Base-by-base conservation (phyloP, 2,113 vertebrate genomes). In the Lepus timidus region DNA sequence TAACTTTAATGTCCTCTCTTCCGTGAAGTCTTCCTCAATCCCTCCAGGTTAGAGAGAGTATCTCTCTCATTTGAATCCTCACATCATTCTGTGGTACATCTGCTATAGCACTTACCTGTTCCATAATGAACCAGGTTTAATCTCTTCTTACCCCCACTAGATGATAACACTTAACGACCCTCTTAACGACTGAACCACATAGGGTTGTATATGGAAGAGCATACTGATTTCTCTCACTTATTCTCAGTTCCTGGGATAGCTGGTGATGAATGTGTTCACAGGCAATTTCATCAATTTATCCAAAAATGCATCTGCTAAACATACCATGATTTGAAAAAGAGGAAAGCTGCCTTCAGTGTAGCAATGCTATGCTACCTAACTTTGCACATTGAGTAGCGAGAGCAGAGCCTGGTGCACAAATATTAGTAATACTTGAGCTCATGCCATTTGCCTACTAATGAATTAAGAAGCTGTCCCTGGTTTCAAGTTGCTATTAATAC, bases 231-330 rank as follows among this genome's bases (percentile, higher is more conserved):
- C 51, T 76, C 70, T 68, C 33, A 68, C 23, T 61, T 31, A 39
- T 75, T 89, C 71, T 36, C 19, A 78, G 71, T 31, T 76, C 11
- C 62, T 25, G 17, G 62, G 44, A 39, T 51, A 67, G n/a, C 27
- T 19, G 62, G 22, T 61, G 23, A 71, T 51, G 36, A 84, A 68
- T 36, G 14, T 68, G 62, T 51, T 62, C 44, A 93, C 27, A 39
- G 52, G 39, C n/a, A 62, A 62, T 62, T 85, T 84, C 71, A 89
- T 62, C 49, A 52, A 85, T 25, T 85, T 62, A 94, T 71, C 52
- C 80, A 80, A 88, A 93, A 74, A 75, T 6, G 36, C 9, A 25
- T 12, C 80, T 51, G 51, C 9, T 76, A 70, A 89, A 20, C 39
- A 62, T 36, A 36, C 29, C 20, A 39, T 39, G 39, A 52, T 78